Base-by-base conservation (phyloP, 2,888 invertebrate species). In the Venustoraphidia nigricollis region DNA sequence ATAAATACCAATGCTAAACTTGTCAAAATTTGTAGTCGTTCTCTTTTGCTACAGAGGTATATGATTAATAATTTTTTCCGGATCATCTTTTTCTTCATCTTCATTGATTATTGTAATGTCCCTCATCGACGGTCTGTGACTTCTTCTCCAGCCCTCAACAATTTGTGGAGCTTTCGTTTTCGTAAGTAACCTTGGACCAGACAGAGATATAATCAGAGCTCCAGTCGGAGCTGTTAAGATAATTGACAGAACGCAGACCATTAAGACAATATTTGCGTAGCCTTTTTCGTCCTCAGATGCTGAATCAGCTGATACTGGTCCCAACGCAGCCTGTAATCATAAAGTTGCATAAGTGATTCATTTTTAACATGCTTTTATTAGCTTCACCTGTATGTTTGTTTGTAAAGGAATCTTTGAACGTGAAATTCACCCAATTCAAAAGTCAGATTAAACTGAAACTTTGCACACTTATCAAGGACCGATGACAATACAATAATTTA, bases 41-140 rank as follows among this genome's bases (percentile, higher is more conserved):
- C 64, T 63, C 36, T 65, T 66, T 50, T 67, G 67, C 34, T 61
- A 61, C 4, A 57, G n/a, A 10, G 55, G 55, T 44, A 56, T 63
- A 51, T 64, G 62, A 51, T 67, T 65, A 6, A 58, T 59, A 9
- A 60, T 61, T 34, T 60, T 44, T 53, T 67, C 68, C 10, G 66
- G 67, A 58, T 69, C 67, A 49, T 81, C 82, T 27, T 75, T 75
- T 54, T 83, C 76, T 54, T 86, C 86, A 58, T 84, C 84, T 60
- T 88, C 87, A 59, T 87, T 83, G 62, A 87, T 86, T 63, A 90
- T 88, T 53, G 87, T 85, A 52, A 90, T 89, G 63, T 89, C 89
- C 44, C 89, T 76, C 48, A 90, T 83, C 0, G 89, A 89, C 4
- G 87, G 88, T 51, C 87, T 72, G 60, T 88, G 83, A 44, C 84